Conservation (phyloP, 2,888 invertebrate species). For the Rotaria macrura region DNA sequence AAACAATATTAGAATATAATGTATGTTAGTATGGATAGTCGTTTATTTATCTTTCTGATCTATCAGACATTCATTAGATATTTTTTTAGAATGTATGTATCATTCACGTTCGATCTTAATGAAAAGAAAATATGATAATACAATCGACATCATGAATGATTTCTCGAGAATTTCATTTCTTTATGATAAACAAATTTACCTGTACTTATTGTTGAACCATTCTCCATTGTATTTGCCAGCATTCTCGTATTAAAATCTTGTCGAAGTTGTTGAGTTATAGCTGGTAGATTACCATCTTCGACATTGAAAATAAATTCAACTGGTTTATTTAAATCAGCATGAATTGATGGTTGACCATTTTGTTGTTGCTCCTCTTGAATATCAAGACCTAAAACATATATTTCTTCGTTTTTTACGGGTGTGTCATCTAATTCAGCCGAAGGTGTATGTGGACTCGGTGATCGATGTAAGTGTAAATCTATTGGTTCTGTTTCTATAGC, state of each 20-base stretch:
- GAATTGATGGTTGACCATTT: neutral
- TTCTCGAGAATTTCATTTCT: too few relatives aligned
- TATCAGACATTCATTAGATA: too few relatives aligned
- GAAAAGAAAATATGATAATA: too few relatives aligned
- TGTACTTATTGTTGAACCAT: neutral
- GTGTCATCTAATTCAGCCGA: neutral
- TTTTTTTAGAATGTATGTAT: too few relatives aligned
- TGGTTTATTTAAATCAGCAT: conserved; percentile 7
- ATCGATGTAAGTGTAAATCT: neutral
- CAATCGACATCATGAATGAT: too few relatives aligned
- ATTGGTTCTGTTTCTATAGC: neutral
- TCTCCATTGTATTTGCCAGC: neutral
- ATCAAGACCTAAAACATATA: neutral
- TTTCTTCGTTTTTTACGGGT: neutral
- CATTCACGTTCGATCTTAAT: too few relatives aligned
- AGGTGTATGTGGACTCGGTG: neutral
- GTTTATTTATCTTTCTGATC: too few relatives aligned
- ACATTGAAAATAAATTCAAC: neutral
- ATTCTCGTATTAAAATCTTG: neutral
- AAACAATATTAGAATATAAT: too few relatives aligned
- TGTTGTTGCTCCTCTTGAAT: neutral
- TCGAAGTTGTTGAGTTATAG: neutral
- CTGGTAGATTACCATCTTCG: neutral
- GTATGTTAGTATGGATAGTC: too few relatives aligned
- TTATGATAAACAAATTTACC: neutral